Evolutionary conservation across 2,797 vertebrate species (phyloP), one percentile per base, ranked within the genome.

Genomic region (Sebastes flavidus): DNA sequence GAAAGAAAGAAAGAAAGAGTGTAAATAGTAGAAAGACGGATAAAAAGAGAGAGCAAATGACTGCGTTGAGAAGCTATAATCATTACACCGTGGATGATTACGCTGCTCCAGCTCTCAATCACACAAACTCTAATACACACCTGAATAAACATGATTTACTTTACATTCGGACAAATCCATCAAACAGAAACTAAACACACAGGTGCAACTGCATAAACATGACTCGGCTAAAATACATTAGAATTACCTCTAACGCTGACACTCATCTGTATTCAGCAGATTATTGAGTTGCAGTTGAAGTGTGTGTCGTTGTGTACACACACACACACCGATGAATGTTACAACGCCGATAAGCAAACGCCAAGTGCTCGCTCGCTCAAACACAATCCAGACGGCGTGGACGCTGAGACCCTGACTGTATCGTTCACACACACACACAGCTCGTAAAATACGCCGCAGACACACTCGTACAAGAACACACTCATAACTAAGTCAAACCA

Each of bases 91-190:
- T 55, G 20, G 62, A 49, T 69, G 72, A 84, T 76, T 60, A 46
- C 18, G 5, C 60, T 5, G 71, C 70, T 76, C 4, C 30, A 24
- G 76, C 70, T 73, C 70, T 60, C 55, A 65, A 54, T 70, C 84
- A 13, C 68, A 62, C 73, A 77, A 6, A 66, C 32, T 25, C n/a
- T 46, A 20, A 60, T 3, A 82, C 67, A 66, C 74, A 69, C 68
- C 84, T 82, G 88, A 88, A 77, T 85, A 90, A 88, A 89, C 79
- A 78, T 32, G 80, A 83, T 85, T 63, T 27, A 55, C 71, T 83
- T 65, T 36, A 60, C 54, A 55, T 38, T 49, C 0, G 3, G 6
- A 76, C 16, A 54, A 68, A 82, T 75, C 81, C 58, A 62, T 75
- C 70, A 65, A 74, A 78, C 52, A 24, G 24, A 27, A 67, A 56